Conservation (phyloP, 2,888 invertebrate species). For the Dastarcus helophoroides region DNA sequence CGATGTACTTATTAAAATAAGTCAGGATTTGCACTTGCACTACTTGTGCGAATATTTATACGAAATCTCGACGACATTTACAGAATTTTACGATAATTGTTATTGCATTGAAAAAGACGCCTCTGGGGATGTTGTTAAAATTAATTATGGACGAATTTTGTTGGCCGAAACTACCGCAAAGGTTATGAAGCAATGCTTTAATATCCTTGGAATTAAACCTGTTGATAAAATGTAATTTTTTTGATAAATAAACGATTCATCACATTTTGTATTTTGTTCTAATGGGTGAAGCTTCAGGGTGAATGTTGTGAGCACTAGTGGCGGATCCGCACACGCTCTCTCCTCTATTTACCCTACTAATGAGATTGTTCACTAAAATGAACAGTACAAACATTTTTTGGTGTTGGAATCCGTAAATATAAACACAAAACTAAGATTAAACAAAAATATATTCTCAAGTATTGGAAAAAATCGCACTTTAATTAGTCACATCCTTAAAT, state of each 20-base stretch:
- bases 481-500: no score
- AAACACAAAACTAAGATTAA: no score
- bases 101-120: conserved; percentile 93
- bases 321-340: no score
- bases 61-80: conserved; percentile 83
- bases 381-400: no score
- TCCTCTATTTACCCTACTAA: no score
- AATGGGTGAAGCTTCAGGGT: no score
- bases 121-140: conserved; percentile 64
- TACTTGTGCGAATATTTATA: conserved; percentile 91
- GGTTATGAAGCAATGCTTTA: conserved; percentile 77
- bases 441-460: no score
- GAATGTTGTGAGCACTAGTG: no score
- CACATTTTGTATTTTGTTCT: no score
- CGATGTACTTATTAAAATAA: conserved; percentile 71
- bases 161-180: conserved; percentile 87
- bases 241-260: conserved; percentile 1
- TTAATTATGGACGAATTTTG: conserved; percentile 78
- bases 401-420: no score
- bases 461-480: no score
- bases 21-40: conserved; percentile 74
- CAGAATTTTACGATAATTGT: conserved; percentile 96
- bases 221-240: conserved; percentile 77
- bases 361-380: no score
- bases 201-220: conserved; percentile 83